These are phyloP conservation scores for Achlya flavicornis DNA, from an alignment of 2,888 invertebrate species.

Conservation along the genomic window DNA sequence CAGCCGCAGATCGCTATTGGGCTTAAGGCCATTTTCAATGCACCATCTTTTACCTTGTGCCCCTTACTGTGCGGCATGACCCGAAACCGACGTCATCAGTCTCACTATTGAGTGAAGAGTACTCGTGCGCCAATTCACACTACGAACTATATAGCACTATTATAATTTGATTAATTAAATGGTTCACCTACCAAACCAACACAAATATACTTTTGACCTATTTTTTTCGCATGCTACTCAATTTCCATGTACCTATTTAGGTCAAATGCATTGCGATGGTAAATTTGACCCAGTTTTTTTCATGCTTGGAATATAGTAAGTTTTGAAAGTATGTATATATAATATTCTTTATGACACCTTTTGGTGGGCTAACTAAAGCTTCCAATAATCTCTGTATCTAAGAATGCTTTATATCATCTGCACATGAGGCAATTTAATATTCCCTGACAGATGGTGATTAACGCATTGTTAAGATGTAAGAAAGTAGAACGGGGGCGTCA, in stretches of 20 bases:
- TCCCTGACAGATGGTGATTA: constrained; percentile 67
- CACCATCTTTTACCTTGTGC: constrained; percentile 84
- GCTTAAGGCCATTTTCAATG: constrained; percentile 83
- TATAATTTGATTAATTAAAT: no score
- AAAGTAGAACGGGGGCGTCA: constrained; percentile 79
- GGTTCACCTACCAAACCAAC: constrained; percentile 28
- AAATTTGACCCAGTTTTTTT: constrained; percentile 71
- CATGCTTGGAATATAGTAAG: constrained; percentile 29
- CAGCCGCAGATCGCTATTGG: constrained; percentile 80
- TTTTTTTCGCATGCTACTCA: constrained; percentile 36
- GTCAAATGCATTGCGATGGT: constrained; percentile 77
- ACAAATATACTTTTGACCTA: no score
- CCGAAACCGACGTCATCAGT: constrained; percentile 61
- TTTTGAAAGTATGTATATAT: constrained; percentile 6
- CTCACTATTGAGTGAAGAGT: constrained; percentile 48
- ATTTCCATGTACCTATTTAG: constrained; percentile 75
- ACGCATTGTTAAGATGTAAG: constrained; percentile 75
- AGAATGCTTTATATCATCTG: constrained; percentile 28
- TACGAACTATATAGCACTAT: neutral
- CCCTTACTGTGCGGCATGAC: constrained; percentile 76
- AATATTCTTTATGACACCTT: neutral
- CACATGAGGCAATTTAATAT: constrained; percentile 37
- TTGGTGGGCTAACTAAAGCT: constrained; percentile 18
- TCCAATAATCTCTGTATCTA: constrained; percentile 15
- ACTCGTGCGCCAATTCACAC: constrained; percentile 32